A percentile compares a stretch with the other conserved stretches of the same genome.
These are phyloP conservation scores for Heliconius nattereri DNA, from an alignment of 1,140 invertebrate genomes.

Conservation along the genomic window DNA sequence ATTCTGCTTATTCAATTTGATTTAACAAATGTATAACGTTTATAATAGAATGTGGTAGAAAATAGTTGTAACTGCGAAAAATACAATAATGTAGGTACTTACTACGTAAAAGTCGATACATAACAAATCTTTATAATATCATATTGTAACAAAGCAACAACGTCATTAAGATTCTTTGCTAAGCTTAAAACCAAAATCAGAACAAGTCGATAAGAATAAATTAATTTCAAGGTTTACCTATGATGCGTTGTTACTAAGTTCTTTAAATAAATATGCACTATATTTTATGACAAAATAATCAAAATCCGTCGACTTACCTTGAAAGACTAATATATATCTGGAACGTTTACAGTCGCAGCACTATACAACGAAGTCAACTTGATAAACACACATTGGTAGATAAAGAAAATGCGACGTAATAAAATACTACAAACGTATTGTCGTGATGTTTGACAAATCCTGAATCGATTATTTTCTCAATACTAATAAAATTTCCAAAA, in stretches of 20 bases:
- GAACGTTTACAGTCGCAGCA: not conserved
- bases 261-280: not conserved
- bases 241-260: slow-evolving; percentile 15
- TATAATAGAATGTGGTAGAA: not conserved
- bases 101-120: not conserved
- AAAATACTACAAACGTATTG: slow-evolving; percentile 64
- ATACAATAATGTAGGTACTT: not conserved
- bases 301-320: not conserved
- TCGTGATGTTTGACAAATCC: slow-evolving; percentile 63
- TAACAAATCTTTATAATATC: not conserved
- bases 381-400: slow-evolving; percentile 54
- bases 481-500: slow-evolving; percentile 60
- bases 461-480: slow-evolving; percentile 65
- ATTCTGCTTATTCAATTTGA: not conserved
- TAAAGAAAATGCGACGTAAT: slow-evolving; percentile 65
- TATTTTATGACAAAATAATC: not conserved
- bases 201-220: slow-evolving; percentile 25
- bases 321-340: slow-evolving; percentile 5
- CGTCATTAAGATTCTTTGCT: not conserved
- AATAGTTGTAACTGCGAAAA: too few species aligned
- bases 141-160: slow-evolving; percentile 1
- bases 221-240: slow-evolving; percentile 32
- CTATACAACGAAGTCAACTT: slow-evolving; percentile 39
- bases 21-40: not conserved
- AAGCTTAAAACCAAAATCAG: not conserved